Conservation (phyloP, 2,888 invertebrate genomes). For the Molorchus minor region DNA sequence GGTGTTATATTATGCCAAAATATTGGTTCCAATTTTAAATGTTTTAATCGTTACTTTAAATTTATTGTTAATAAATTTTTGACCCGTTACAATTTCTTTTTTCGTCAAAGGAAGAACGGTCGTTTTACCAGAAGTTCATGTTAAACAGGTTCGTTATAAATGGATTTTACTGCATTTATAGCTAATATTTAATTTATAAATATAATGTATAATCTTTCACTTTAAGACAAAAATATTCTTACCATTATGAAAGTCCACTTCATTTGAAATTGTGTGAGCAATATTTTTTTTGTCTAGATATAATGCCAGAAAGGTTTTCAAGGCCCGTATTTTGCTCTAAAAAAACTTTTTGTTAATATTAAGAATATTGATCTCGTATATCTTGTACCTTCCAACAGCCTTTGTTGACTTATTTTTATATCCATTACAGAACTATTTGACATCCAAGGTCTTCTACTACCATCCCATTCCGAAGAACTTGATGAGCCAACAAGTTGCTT, state of each 20-base stretch:
- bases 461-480: slow-evolving; percentile 62
- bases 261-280: slow-evolving; percentile 76
- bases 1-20: too few species aligned
- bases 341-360: slow-evolving; percentile 39
- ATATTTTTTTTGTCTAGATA: slow-evolving; percentile 80
- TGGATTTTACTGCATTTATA: too few species aligned
- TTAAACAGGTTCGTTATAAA: too few species aligned
- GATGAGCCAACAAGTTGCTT: slow-evolving; percentile 56
- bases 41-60: too few species aligned
- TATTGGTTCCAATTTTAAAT: too few species aligned
- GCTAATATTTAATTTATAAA: too few species aligned
- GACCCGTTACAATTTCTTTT: too few species aligned
- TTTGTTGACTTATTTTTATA: slow-evolving; percentile 68
- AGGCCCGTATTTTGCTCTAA: slow-evolving; percentile 80
- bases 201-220: too few species aligned
- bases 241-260: slow-evolving; percentile 84
- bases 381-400: slow-evolving; percentile 67
- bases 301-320: slow-evolving; percentile 77
- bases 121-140: too few species aligned
- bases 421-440: slow-evolving; percentile 53
- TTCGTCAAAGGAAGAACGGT: too few species aligned
- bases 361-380: background rate
- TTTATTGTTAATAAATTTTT: too few species aligned
- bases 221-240: slow-evolving; percentile 42
- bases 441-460: slow-evolving; percentile 51